Base-by-base conservation (phyloP, 2,888 invertebrate genomes). In the Tholera decimalis region DNA sequence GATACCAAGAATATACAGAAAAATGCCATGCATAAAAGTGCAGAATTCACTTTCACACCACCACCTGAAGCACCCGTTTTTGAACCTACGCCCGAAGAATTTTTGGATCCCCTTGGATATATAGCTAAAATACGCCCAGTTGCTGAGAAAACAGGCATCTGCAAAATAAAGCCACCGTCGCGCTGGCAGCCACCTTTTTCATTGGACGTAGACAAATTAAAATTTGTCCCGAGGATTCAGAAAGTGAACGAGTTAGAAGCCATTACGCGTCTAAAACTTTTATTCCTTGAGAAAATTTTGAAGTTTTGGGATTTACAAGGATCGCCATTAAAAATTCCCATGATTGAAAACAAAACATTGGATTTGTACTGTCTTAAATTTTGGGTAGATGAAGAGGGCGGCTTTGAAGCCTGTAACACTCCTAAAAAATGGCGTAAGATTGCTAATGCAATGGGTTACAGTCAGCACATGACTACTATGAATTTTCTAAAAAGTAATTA, bases 121-220 rank as follows among this genome's bases (percentile, higher is more conserved):
- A 97, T 98, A 62, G 96, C 96, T 41, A 97, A 97, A 93, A 97
- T 98, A 78, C 95, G 97, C 59, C 97, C 97, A 22, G 96, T 97
- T 51, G 98, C 97, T 13, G 97, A 97, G 89, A 96, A 96, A 90
- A 96, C 96, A 69, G 98, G 98, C 70, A 97, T 98, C 73, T 97
- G 97, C 87, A 97, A 97, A 96, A 97, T 98, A 84, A 96, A 96
- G 83, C 98, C 98, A 58, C 98, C 98, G 58, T 90, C 96, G 86
- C 96, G 96, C 77, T 98, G 97, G 97, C 97, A 97, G 85, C 97
- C 98, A 79, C 97, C 98, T 55, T 98, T 98, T 96, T 97, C 97
- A 47, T 96, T 98, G 79, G 97, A 98, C 92, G 96, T 97, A 60
- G 97, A 97, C 85, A 95, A 95, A 91, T 90, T 96, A 84, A 95